Evolutionary conservation across 2,797 vertebrate species (phyloP).

Genomic region (Hipposideros larvatus): DNA sequence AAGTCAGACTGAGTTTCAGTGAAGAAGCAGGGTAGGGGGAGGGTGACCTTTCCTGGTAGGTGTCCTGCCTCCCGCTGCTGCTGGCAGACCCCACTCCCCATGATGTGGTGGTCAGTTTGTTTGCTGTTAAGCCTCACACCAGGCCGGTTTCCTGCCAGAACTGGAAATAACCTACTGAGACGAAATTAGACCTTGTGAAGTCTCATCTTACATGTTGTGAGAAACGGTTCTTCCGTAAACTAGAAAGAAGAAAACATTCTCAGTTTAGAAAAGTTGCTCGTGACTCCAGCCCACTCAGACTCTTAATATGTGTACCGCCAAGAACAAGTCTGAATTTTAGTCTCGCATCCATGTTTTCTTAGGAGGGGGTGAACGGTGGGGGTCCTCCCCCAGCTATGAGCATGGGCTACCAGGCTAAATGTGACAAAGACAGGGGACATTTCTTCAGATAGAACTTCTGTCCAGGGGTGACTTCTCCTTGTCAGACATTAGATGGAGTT

Average conservation of each 20-base stretch:
- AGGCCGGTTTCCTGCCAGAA: background rate
- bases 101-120: background rate
- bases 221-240: background rate
- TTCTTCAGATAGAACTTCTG: background rate
- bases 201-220: background rate
- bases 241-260: background rate
- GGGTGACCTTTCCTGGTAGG: background rate
- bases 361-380: accelerated
- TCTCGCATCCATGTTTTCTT: background rate
- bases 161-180: background rate
- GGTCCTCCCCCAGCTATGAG: background rate
- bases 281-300: background rate
- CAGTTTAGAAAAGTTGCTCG: background rate
- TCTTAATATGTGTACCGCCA: background rate
- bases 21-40: too few relatives aligned
- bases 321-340: background rate
- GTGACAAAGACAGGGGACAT: background rate
- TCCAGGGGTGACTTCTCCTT: background rate
- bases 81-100: background rate
- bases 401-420: background rate
- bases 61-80: background rate
- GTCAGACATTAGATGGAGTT: background rate
- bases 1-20: accelerated
- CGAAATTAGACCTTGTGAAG: background rate
- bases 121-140: background rate